A percentile compares a stretch with the other conserved stretches of the same genome.
Evolutionary conservation across 1,140 invertebrate species (phyloP).

Genomic region (Drosophila orena): DNA sequence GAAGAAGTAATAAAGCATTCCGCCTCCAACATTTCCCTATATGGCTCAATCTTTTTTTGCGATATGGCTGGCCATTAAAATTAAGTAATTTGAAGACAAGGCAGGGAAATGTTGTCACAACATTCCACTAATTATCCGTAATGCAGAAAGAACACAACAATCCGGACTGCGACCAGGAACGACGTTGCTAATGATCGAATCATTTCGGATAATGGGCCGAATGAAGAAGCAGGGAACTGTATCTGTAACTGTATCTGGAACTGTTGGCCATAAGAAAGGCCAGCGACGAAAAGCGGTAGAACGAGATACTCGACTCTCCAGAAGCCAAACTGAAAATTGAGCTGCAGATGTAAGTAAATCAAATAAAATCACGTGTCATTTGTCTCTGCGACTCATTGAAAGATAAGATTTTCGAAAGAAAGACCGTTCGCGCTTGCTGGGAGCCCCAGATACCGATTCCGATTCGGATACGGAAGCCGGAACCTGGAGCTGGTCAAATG

Average conservation of each 20-base stretch:
- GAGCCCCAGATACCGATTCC: not conserved
- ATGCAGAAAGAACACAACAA: constrained; percentile 65
- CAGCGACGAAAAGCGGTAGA: constrained; percentile 42
- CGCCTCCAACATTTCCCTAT: constrained; percentile 33
- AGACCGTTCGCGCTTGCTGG: not conserved
- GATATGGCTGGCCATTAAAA: constrained; percentile 67
- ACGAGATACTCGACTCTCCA: constrained; percentile 48
- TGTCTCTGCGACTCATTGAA: constrained; percentile 75
- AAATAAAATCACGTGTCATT: constrained; percentile 84
- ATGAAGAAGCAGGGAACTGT: constrained; percentile 45
- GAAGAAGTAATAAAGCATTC: constrained; percentile 13
- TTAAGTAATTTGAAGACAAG: constrained; percentile 80
- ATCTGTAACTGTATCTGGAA: constrained; percentile 54
- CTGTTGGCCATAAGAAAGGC: constrained; percentile 70
- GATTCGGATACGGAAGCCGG: constrained; percentile 9
- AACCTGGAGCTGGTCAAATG: constrained; percentile 36
- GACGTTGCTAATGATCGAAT: constrained; percentile 78
- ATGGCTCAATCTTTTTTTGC: constrained; percentile 55
- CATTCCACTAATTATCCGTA: constrained; percentile 80
- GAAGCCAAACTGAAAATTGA: constrained; percentile 83
- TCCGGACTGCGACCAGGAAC: constrained; percentile 40
- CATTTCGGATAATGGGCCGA: constrained; percentile 79
- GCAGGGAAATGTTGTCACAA: constrained; percentile 76
- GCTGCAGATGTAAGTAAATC: constrained; percentile 84
- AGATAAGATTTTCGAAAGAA: constrained; percentile 78